Percentiles rank a stretch among this genome's conserved stretches.
phyloP scores from a whole-genome alignment of 2,797 vertebrate species.

The Amazona finschi region DNA sequence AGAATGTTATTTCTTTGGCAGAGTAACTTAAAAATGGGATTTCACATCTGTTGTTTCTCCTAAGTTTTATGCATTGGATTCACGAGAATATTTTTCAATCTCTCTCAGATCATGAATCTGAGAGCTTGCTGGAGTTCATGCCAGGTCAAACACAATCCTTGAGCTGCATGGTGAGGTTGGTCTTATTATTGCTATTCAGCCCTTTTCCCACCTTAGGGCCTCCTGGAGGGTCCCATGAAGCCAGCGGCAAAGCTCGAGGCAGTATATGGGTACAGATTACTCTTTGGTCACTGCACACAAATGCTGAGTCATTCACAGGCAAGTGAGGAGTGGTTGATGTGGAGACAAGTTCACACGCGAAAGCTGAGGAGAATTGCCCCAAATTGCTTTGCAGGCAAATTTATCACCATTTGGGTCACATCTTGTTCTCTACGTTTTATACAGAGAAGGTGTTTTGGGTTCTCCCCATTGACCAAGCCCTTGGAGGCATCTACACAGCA shows the following conservation, averaged over 20 bases:
- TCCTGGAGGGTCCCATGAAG: background rate
- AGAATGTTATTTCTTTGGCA: background rate
- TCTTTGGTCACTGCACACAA: rapidly evolving
- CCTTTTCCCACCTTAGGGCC: background rate
- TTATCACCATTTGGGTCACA: background rate
- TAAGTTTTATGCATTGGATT: background rate
- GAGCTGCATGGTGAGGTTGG: rapidly evolving
- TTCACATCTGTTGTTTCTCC: background rate
- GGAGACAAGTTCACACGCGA: background rate
- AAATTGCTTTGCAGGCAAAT: rapidly evolving
- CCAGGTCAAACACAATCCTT: background rate
- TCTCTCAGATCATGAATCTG: background rate
- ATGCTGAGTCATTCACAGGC: rapidly evolving
- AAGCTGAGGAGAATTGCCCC: background rate
- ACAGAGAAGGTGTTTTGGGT: background rate
- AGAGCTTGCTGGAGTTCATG: background rate
- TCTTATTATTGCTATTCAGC: rapidly evolving
- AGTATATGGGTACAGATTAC: background rate
- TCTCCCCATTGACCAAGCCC: background rate
- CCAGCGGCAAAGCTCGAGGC: background rate
- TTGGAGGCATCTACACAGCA: rapidly evolving
- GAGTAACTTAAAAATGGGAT: background rate
- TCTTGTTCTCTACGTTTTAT: background rate
- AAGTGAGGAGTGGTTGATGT: rapidly evolving
- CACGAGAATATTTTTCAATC: background rate